phyloP scores from a whole-genome alignment of 2,888 invertebrate genomes.

The Temnothorax ravouxi region DNA sequence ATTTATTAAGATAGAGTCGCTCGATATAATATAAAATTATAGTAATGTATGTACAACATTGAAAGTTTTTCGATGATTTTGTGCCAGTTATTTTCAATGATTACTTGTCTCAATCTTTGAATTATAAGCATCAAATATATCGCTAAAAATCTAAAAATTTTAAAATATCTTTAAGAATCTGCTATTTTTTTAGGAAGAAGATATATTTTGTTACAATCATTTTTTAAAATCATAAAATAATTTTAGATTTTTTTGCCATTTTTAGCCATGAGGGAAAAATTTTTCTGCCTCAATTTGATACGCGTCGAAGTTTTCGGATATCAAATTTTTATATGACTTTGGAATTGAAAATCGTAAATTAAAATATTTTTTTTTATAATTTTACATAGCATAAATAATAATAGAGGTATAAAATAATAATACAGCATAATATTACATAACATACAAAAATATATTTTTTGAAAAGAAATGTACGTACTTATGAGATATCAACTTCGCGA shows the following conservation, averaged over 20 bases:
- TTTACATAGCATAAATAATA: background rate
- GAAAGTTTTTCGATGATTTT: background rate
- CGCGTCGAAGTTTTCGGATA: background rate
- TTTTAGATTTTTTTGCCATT: background rate
- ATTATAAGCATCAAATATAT: background rate
- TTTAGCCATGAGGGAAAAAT: background rate
- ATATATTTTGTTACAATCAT: background rate
- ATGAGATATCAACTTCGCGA: background rate
- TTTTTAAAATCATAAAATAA: background rate
- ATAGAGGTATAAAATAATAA: too few species aligned
- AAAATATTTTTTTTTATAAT: background rate
- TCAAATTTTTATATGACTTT: background rate
- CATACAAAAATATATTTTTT: background rate
- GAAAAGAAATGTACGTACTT: background rate
- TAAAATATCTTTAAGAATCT: background rate
- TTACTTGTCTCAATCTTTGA: background rate
- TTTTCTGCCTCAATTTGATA: background rate
- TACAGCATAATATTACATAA: background rate
- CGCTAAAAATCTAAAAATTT: background rate
- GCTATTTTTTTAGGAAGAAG: background rate
- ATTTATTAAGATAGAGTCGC: constrained; percentile 16
- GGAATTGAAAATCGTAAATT: background rate
- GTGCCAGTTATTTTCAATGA: background rate
- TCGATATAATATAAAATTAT: background rate
- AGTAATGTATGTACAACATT: background rate